A percentile compares a stretch with the other conserved stretches of the same genome.
Evolutionary conservation across 2,888 invertebrate genomes (phyloP).

Genomic region (Sminthurides aquaticus): DNA sequence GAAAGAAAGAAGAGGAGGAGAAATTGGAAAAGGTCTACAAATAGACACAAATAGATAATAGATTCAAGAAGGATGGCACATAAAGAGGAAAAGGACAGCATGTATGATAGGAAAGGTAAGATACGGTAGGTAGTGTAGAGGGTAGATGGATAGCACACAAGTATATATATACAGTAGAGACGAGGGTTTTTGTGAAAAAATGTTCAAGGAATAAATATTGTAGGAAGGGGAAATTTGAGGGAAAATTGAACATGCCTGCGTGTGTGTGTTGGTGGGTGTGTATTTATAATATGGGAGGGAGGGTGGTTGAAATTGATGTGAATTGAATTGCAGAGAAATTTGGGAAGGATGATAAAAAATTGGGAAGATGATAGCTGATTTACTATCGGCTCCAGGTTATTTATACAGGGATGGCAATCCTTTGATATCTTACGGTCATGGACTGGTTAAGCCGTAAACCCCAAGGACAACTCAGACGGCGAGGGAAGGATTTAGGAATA

Average conservation of each 20-base stretch:
- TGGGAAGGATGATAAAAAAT: neutral
- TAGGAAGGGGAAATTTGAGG: no score
- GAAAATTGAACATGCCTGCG: neutral
- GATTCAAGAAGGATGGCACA: neutral
- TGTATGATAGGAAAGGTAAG: no score
- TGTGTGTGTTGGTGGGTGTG: neutral
- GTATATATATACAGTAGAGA: no score
- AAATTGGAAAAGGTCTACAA: neutral
- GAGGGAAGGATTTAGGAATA: neutral
- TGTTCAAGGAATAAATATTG: neutral
- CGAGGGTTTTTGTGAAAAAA: no score
- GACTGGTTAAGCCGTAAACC: neutral
- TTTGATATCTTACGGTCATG: neutral
- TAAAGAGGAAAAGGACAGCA: no score
- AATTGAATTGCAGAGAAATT: neutral
- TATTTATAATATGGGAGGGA: neutral
- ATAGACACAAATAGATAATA: neutral
- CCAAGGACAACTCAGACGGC: neutral
- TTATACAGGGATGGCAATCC: neutral
- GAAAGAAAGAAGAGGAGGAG: neutral
- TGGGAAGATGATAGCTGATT: neutral
- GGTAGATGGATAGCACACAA: no score
- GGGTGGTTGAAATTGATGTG: neutral
- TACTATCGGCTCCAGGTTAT: neutral
- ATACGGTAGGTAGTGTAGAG: no score